Evolutionary conservation across 2,797 vertebrate species (phyloP).

Genomic region (Phrynocephalus forsythii): DNA sequence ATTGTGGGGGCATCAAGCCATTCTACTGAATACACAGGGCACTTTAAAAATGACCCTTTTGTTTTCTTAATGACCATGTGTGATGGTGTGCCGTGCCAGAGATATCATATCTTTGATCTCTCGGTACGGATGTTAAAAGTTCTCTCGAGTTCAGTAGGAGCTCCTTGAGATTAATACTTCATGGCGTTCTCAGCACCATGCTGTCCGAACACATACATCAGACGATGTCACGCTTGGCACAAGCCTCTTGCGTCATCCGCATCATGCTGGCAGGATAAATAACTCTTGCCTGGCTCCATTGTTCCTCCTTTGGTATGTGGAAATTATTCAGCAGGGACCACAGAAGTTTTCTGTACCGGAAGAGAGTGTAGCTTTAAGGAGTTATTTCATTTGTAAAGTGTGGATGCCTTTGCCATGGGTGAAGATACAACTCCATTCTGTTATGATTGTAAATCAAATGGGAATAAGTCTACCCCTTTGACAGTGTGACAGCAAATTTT

Average conservation of each 20-base stretch:
- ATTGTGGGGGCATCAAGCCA: constrained; percentile 56
- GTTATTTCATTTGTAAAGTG: background rate
- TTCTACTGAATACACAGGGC: constrained; percentile 61
- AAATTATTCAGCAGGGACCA: background rate
- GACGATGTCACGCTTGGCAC: constrained; percentile 78
- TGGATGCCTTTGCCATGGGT: background rate
- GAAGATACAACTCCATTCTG: background rate
- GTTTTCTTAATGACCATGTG: constrained; percentile 72
- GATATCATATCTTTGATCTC: constrained; percentile 80
- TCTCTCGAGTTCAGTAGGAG: constrained; percentile 75
- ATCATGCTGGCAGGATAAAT: constrained; percentile 58
- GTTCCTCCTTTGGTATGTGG: rapidly evolving
- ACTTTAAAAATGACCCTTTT: constrained; percentile 69
- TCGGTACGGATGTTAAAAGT: constrained; percentile 69
- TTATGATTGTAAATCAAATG: background rate
- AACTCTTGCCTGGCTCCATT: constrained; percentile 47
- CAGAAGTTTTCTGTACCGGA: rapidly evolving
- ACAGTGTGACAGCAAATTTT: background rate
- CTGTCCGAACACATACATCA: constrained; percentile 88
- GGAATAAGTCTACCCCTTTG: background rate
- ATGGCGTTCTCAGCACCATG: constrained; percentile 77
- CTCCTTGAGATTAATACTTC: constrained; percentile 83
- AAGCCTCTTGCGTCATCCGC: constrained; percentile 77
- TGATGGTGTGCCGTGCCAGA: constrained; percentile 69
- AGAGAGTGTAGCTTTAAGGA: background rate